phyloP scores from a whole-genome alignment of 2,888 invertebrate species.

The Drosophila barbarae region DNA sequence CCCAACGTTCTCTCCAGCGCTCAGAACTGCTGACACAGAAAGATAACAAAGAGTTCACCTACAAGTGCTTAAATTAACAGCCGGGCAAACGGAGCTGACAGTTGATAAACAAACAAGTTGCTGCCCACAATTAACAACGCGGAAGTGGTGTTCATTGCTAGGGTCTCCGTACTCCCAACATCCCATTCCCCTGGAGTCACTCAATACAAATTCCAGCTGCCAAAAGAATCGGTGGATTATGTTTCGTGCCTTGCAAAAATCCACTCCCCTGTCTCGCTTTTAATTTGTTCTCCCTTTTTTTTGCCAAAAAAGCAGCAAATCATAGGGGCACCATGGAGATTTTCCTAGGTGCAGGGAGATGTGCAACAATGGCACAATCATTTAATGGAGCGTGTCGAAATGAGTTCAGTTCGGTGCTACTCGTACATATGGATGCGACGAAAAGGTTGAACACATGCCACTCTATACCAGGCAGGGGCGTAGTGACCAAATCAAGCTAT shows the following conservation, averaged over 20 bases:
- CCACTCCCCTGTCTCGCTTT: constrained; percentile 40
- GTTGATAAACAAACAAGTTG: constrained; percentile 57
- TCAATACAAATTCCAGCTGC: constrained; percentile 10
- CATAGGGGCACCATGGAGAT: constrained; percentile 29
- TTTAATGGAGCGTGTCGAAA: constrained; percentile 71
- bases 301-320: constrained; percentile 51
- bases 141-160: constrained; percentile 57
- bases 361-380: constrained; percentile 70
- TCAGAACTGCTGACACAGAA: constrained; percentile 57
- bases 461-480: constrained; percentile 8
- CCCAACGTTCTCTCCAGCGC: constrained; percentile 30
- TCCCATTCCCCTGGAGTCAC: constrained; percentile 41
- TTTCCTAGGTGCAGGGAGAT: constrained; percentile 23
- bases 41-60: constrained; percentile 58
- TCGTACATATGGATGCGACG: constrained; percentile 31
- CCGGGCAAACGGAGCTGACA: constrained; percentile 36
- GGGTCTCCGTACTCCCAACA: constrained; percentile 21
- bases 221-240: constrained; percentile 46
- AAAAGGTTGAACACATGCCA: constrained; percentile 54
- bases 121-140: constrained; percentile 49
- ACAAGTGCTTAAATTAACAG: constrained; percentile 51
- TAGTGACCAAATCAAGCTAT: background rate
- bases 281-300: constrained; percentile 51
- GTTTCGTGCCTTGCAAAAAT: constrained; percentile 39
- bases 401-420: constrained; percentile 37